A percentile compares a stretch with the other conserved stretches of the same genome.
Conservation (phyloP, 2,888 invertebrate species). For the Celastrina argiolus region DNA sequence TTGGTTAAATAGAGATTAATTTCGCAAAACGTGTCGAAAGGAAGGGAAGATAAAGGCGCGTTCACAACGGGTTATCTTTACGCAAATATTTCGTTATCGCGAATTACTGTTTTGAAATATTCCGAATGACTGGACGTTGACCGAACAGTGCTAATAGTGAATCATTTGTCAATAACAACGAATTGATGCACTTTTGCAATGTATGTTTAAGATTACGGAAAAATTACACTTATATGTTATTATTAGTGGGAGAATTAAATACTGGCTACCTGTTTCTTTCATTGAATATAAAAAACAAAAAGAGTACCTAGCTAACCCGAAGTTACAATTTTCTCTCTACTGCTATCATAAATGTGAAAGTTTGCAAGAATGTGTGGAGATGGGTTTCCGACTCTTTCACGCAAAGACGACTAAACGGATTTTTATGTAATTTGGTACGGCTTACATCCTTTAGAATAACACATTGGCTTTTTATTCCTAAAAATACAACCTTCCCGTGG, state of each 20-base stretch:
- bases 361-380: too few species aligned
- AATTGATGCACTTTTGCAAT: background rate
- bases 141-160: conserved; percentile 38
- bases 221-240: background rate
- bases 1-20: conserved; percentile 30
- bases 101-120: conserved; percentile 69
- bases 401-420: too few species aligned
- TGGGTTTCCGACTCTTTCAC: too few species aligned
- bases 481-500: too few species aligned
- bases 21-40: conserved; percentile 41
- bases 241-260: background rate
- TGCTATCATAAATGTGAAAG: too few species aligned
- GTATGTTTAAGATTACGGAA: background rate
- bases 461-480: too few species aligned
- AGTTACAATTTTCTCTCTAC: too few species aligned
- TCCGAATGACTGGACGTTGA: conserved; percentile 56
- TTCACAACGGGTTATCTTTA: conserved; percentile 69
- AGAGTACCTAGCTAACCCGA: too few species aligned
- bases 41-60: conserved; percentile 64
- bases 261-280: background rate
- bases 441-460: too few species aligned
- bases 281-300: too few species aligned
- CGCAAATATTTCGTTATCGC: conserved; percentile 72
- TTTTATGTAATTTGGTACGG: too few species aligned
- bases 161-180: conserved; percentile 32